Conservation (phyloP, 2,113 vertebrate species). For the Pachyramphus minor region DNA sequence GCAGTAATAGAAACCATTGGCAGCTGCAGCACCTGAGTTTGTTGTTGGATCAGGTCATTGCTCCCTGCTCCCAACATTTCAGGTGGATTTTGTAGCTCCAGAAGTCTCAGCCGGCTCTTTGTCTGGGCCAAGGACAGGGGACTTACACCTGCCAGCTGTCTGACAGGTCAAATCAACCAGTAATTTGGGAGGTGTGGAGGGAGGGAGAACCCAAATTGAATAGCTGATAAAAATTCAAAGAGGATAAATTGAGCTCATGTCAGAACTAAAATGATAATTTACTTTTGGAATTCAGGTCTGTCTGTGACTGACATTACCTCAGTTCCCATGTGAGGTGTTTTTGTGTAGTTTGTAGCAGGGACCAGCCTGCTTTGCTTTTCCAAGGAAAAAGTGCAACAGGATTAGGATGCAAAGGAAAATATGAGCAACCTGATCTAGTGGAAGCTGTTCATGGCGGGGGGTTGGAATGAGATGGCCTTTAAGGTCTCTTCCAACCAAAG, state of each 20-base stretch:
- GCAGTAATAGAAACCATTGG: conserved; percentile 66
- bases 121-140: neutral
- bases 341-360: neutral
- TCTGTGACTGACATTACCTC: neutral
- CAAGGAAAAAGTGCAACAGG: neutral
- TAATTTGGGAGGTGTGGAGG: neutral
- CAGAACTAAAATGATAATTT: neutral
- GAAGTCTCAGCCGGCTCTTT: neutral
- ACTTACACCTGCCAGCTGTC: neutral
- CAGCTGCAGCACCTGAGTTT: conserved; percentile 9
- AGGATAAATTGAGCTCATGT: neutral
- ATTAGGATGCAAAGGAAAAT: neutral
- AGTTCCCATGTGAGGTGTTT: neutral
- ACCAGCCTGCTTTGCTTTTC: neutral
- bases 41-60: neutral
- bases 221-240: neutral
- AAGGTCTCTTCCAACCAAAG: neutral
- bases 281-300: neutral
- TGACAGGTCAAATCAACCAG: neutral
- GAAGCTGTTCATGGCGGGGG: neutral
- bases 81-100: conserved; percentile 41
- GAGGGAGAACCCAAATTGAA: neutral
- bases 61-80: conserved; percentile 22
- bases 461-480: too few relatives aligned
- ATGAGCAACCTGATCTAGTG: neutral